Percentiles rank a stretch among this genome's conserved stretches.
Conservation (phyloP, 2,888 invertebrate species). For the Tipula helvola region DNA sequence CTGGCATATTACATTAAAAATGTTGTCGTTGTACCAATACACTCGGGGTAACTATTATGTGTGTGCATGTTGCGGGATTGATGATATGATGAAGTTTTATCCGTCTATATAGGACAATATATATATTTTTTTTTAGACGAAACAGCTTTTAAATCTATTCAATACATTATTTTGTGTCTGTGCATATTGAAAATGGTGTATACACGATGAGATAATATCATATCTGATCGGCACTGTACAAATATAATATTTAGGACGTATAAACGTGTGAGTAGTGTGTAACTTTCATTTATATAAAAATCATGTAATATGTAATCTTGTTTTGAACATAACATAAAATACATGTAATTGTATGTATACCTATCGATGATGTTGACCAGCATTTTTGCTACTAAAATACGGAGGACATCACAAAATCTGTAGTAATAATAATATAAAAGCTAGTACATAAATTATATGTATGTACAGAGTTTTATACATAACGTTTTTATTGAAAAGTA, state of each 20-base stretch:
- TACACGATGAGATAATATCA: not conserved
- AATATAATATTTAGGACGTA: not conserved
- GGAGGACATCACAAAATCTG: not conserved
- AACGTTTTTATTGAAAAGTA: conserved; percentile 4
- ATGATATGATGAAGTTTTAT: conserved; percentile 1
- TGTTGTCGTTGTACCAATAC: not conserved
- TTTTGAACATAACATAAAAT: not conserved
- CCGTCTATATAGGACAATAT: not conserved
- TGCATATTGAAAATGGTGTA: not conserved
- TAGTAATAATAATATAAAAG: not conserved
- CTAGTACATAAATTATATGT: not conserved
- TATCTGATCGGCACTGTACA: not conserved
- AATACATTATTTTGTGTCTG: not conserved
- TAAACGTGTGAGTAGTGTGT: not conserved
- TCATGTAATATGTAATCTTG: not conserved
- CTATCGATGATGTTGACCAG: not conserved
- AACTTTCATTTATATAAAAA: not conserved
- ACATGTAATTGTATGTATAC: not conserved
- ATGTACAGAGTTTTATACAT: not conserved
- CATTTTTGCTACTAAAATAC: not conserved
- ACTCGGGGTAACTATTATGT: not conserved
- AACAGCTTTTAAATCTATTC: not conserved
- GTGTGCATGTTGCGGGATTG: not conserved
- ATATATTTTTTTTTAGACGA: not conserved
- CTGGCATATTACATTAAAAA: not conserved